Evolutionary conservation across 2,888 invertebrate species (phyloP).

Genomic region (Scaptomyza parva): DNA sequence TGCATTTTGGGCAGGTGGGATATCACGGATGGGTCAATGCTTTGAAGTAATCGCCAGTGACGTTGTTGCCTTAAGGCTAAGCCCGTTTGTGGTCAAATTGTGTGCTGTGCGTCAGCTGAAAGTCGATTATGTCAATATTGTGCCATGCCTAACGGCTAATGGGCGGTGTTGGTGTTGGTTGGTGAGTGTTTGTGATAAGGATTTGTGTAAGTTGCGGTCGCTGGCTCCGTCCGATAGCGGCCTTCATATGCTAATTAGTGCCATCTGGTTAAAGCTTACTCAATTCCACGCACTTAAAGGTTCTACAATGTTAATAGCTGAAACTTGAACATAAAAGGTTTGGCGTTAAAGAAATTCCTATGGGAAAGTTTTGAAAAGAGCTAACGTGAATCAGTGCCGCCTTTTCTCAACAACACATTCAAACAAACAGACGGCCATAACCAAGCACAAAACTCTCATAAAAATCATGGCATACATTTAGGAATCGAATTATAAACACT

Average conservation of each 20-base stretch:
- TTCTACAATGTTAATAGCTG: constrained; percentile 14
- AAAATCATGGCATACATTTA: constrained; percentile 73
- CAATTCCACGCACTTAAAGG: background rate
- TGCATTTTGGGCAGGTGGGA: constrained; percentile 30
- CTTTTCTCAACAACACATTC: constrained; percentile 4
- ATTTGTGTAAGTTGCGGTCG: constrained; percentile 59
- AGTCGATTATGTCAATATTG: constrained; percentile 81
- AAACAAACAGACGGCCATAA: constrained; percentile 40
- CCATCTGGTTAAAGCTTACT: constrained; percentile 18
- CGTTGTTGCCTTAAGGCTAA: constrained; percentile 68
- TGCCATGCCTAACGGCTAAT: constrained; percentile 60
- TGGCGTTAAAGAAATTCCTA: constrained; percentile 30
- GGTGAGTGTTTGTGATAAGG: constrained; percentile 69
- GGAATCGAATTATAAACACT: constrained; percentile 64
- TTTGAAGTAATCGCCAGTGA: constrained; percentile 68
- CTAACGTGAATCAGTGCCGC: constrained; percentile 32
- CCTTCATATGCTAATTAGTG: constrained; percentile 68
- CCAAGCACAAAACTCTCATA: constrained; percentile 61
- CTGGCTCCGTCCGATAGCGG: constrained; percentile 27
- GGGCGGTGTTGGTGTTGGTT: constrained; percentile 15
- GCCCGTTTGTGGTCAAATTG: constrained; percentile 79
- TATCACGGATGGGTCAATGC: constrained; percentile 31
- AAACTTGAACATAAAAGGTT: background rate
- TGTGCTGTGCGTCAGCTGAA: constrained; percentile 75
- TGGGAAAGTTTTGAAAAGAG: constrained; percentile 24